Evolutionary conservation across 2,888 invertebrate species (phyloP).

Genomic region (Argyresthia albistria): DNA sequence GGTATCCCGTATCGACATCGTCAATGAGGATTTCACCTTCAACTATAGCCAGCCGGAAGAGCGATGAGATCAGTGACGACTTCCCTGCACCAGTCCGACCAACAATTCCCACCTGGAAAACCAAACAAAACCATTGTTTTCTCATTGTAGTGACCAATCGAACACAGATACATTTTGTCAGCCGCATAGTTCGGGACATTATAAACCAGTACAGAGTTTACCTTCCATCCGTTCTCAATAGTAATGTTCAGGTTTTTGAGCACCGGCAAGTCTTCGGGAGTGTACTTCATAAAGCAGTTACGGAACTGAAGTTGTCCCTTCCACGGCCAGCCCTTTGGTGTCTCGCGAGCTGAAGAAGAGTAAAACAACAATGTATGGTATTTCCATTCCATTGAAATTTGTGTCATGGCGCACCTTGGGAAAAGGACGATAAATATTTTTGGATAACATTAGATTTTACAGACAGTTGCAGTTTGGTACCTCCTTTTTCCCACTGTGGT

Average conservation of each 20-base stretch:
- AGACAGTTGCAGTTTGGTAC: constrained; percentile 54
- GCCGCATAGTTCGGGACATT: no score
- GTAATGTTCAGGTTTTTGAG: constrained; percentile 77
- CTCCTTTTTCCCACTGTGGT: constrained; percentile 69
- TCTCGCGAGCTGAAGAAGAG: constrained; percentile 30
- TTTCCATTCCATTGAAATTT: no score
- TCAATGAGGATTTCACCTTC: constrained; percentile 83
- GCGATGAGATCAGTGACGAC: constrained; percentile 82
- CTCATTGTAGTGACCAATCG: background rate
- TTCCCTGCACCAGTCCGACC: constrained; percentile 91
- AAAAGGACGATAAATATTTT: no score
- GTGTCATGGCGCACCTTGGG: no score
- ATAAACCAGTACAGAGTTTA: background rate
- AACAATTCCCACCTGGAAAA: constrained; percentile 81
- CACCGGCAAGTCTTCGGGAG: constrained; percentile 74
- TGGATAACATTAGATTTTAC: no score
- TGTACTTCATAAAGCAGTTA: constrained; percentile 76
- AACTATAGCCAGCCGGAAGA: constrained; percentile 82
- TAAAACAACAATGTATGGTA: no score
- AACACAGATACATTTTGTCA: background rate
- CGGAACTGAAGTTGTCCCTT: constrained; percentile 74
- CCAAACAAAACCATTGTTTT: background rate
- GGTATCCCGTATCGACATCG: constrained; percentile 61
- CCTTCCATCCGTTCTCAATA: constrained; percentile 63
- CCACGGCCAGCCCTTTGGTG: constrained; percentile 74